phyloP scores from a whole-genome alignment of 2,888 invertebrate species.

The Serrognathus titanus region DNA sequence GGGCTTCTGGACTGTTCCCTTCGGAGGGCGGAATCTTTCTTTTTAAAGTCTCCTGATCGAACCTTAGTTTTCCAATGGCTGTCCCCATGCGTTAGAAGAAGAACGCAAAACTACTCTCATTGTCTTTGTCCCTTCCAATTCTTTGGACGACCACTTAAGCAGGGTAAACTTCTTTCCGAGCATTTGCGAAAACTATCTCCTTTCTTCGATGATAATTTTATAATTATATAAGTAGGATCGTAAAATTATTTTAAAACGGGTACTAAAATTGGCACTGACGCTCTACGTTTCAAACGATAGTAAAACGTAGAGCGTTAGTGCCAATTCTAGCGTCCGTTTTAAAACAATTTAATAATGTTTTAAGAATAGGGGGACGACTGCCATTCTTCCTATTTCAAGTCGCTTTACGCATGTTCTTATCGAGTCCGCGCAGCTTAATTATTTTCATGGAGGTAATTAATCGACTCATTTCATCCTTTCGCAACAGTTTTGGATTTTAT shows the following conservation, averaged over 20 bases:
- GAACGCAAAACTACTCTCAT: too few relatives aligned
- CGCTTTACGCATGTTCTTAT: constrained; percentile 18
- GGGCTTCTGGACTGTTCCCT: constrained; percentile 1
- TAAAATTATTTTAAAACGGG: too few relatives aligned
- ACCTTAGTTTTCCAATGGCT: too few relatives aligned
- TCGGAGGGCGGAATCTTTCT: not conserved
- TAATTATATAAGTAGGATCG: too few relatives aligned
- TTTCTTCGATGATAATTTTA: constrained; percentile 17
- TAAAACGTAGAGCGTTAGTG: too few relatives aligned
- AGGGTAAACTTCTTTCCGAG: constrained; percentile 2
- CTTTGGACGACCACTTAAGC: not conserved
- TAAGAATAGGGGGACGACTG: constrained; percentile 16
- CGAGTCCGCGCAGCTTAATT: constrained; percentile 23
- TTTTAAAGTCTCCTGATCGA: too few relatives aligned
- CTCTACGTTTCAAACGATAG: too few relatives aligned
- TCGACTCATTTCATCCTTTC: constrained; percentile 17
- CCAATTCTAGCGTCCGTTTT: too few relatives aligned
- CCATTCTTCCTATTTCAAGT: constrained; percentile 8
- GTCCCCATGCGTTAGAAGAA: too few relatives aligned
- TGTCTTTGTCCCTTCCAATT: too few relatives aligned
- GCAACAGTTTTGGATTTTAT: constrained; percentile 27
- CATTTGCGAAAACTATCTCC: constrained; percentile 6
- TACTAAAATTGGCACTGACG: too few relatives aligned
- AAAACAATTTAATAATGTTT: constrained; percentile 6
- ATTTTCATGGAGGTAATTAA: constrained; percentile 23